phyloP scores from a whole-genome alignment of 2,888 invertebrate genomes.

The Acanthosoma haemorrhoidale region DNA sequence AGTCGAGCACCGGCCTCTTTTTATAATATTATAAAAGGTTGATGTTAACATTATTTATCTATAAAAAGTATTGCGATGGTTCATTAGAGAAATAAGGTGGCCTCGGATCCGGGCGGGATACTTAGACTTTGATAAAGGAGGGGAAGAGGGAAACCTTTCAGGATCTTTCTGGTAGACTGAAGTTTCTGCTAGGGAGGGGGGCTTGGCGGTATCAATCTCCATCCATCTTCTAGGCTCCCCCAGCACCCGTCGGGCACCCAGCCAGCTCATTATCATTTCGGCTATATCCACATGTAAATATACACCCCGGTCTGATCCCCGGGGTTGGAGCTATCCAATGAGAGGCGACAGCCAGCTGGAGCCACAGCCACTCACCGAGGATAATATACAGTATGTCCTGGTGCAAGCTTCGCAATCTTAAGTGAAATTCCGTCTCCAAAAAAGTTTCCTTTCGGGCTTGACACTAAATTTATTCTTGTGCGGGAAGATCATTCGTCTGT shows the following conservation, averaged over 20 bases:
- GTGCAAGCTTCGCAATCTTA: no score
- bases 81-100: slow-evolving; percentile 1
- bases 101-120: background rate
- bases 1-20: no score
- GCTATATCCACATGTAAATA: slow-evolving; percentile 24
- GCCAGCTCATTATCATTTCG: slow-evolving; percentile 20
- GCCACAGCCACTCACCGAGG: no score
- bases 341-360: no score
- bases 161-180: slow-evolving; percentile 20
- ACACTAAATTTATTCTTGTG: no score
- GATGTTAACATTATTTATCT: no score
- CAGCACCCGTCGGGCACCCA: background rate
- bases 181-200: slow-evolving; percentile 12
- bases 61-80: background rate
- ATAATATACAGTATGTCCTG: no score
- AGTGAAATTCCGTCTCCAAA: no score
- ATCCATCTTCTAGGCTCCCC: slow-evolving; percentile 9
- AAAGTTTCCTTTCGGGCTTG: no score
- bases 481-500: no score
- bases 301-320: background rate
- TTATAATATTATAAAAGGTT: no score
- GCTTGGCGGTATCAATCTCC: slow-evolving; percentile 13
- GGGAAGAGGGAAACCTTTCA: slow-evolving; percentile 2
- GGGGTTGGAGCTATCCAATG: no score
- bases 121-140: slow-evolving; percentile 13